Evolutionary conservation across 2,797 vertebrate genomes (phyloP).

Genomic region (Emys orbicularis): DNA sequence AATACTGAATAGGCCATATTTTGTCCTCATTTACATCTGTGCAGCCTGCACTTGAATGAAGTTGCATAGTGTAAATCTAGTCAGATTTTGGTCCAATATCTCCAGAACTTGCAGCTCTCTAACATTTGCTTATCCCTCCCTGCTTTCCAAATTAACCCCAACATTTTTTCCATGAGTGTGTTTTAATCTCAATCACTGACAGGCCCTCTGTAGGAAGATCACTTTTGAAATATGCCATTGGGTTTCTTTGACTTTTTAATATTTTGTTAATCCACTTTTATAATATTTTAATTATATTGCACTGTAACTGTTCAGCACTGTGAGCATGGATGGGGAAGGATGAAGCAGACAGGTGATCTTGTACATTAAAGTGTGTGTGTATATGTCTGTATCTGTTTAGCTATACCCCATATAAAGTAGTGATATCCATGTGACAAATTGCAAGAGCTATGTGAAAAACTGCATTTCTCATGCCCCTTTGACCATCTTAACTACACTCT

Average conservation of each 20-base stretch:
- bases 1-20: neutral
- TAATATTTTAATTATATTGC: neutral
- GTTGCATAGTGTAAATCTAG: neutral
- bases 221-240: neutral
- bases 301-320: neutral
- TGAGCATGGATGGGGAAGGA: neutral
- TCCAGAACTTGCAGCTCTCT: neutral
- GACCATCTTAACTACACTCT: conserved; percentile 11
- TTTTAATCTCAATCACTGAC: neutral
- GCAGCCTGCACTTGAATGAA: neutral
- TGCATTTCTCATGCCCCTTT: conserved; percentile 42
- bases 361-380: neutral
- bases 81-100: neutral
- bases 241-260: neutral
- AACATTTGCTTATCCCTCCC: neutral
- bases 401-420: neutral
- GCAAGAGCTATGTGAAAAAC: conserved; percentile 44
- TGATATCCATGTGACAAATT: conserved; percentile 22
- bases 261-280: neutral
- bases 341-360: neutral
- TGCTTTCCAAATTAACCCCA: neutral
- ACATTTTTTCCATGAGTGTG: neutral
- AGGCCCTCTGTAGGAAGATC: neutral
- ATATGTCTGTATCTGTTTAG: neutral
- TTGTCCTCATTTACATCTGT: neutral